phyloP scores from a whole-genome alignment of 2,888 invertebrate genomes.

The Lasioglossum calceatum region DNA sequence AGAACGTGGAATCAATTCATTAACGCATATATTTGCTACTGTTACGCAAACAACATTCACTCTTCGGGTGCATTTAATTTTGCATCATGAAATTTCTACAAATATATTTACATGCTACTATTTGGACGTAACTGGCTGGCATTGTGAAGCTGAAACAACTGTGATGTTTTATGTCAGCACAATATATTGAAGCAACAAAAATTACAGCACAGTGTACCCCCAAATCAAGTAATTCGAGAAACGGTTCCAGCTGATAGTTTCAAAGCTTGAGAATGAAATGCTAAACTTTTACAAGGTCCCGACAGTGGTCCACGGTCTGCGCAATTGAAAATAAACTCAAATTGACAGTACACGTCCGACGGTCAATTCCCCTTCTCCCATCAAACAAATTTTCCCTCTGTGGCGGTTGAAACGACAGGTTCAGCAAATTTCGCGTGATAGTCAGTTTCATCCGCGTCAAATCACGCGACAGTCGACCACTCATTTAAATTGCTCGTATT shows the following conservation, averaged over 20 bases:
- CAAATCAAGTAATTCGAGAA: too few relatives aligned
- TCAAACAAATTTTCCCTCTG: constrained; percentile 27
- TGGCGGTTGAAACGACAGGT: constrained; percentile 4
- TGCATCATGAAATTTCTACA: not conserved
- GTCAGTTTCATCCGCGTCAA: not conserved
- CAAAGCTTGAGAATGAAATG: too few relatives aligned
- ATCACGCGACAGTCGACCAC: constrained; percentile 4
- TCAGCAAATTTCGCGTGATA: constrained; percentile 1
- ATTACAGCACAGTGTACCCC: too few relatives aligned
- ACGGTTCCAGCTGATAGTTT: too few relatives aligned
- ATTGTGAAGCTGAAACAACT: not conserved
- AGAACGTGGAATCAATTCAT: not conserved
- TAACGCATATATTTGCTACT: not conserved
- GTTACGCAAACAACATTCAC: not conserved
- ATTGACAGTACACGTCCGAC: not conserved
- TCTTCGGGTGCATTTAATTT: not conserved
- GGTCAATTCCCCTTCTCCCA: not conserved
- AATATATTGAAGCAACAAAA: not conserved
- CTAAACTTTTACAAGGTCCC: not conserved
- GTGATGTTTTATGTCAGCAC: not conserved
- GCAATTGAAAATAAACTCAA: not conserved
- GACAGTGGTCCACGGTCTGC: not conserved
- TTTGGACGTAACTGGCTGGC: not conserved
- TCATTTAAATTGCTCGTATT: constrained; percentile 23
- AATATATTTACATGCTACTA: not conserved